phyloP scores from a whole-genome alignment of 1,140 invertebrate genomes.

The Brachionus angularis region DNA sequence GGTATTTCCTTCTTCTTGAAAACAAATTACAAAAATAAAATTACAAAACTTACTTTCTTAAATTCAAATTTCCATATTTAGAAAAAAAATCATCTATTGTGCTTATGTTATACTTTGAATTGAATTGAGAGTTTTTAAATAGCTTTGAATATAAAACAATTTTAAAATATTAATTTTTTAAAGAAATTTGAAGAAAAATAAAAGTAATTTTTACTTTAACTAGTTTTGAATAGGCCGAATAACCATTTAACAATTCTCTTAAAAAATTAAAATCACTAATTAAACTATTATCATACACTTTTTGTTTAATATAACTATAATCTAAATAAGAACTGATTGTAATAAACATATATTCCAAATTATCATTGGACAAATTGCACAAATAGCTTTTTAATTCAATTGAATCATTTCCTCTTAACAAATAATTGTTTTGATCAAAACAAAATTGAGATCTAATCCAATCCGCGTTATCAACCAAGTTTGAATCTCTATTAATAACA shows the following conservation, averaged over 20 bases:
- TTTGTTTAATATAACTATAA: neutral
- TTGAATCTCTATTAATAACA: neutral
- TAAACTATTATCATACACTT: neutral
- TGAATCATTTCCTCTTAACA: neutral
- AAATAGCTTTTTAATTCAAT: neutral
- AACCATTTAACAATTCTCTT: neutral
- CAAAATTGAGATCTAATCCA: conserved; percentile 23
- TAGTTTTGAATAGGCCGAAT: neutral
- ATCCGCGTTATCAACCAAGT: neutral
- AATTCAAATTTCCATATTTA: too few species aligned
- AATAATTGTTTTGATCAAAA: neutral
- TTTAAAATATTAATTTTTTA: too few species aligned
- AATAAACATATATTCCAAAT: neutral
- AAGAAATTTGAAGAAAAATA: too few species aligned
- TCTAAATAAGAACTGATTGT: conserved; percentile 15
- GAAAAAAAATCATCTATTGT: too few species aligned
- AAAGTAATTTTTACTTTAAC: too few species aligned
- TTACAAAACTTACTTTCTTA: too few species aligned
- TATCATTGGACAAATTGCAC: neutral
- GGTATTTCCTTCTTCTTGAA: too few species aligned
- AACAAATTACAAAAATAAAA: too few species aligned
- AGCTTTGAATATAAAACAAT: too few species aligned
- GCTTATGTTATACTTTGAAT: too few species aligned
- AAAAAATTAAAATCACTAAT: neutral
- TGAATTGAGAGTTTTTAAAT: too few species aligned